These are phyloP conservation scores for Chirona hameri DNA, from an alignment of 2,888 invertebrate genomes.

Conservation along the genomic window DNA sequence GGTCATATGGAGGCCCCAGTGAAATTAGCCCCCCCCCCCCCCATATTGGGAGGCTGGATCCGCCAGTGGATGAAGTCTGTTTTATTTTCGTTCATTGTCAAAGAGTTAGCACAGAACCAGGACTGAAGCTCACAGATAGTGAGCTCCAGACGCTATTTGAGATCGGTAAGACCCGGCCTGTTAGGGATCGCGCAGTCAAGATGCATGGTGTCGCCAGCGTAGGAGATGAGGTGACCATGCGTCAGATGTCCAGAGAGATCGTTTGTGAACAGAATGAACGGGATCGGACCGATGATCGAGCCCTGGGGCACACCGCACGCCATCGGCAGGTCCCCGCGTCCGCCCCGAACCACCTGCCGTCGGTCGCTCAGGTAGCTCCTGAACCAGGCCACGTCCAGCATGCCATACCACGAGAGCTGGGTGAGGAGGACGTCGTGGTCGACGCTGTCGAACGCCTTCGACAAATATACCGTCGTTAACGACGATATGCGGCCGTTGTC, in stretches of 20 bases:
- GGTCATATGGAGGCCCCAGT: too few relatives aligned
- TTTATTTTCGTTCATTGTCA: not conserved
- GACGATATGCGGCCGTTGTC: not conserved
- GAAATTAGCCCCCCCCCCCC: too few relatives aligned
- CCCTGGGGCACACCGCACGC: not conserved
- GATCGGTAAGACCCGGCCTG: too few relatives aligned
- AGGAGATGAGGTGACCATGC: too few relatives aligned
- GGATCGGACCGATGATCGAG: not conserved
- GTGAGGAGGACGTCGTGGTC: too few relatives aligned
- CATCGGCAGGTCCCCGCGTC: not conserved
- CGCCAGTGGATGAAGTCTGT: not conserved
- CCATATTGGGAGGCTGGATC: too few relatives aligned
- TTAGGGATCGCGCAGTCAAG: too few relatives aligned
- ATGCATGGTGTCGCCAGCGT: too few relatives aligned
- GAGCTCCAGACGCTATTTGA: too few relatives aligned
- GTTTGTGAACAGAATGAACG: not conserved
- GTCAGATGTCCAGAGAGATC: not conserved
- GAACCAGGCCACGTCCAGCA: not conserved
- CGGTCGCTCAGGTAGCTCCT: not conserved
- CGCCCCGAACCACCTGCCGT: not conserved
- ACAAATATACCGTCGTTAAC: not conserved
- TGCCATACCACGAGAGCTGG: not conserved
- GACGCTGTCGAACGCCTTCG: not conserved
- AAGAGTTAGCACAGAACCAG: not conserved
- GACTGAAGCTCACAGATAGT: too few relatives aligned